phyloP scores from a whole-genome alignment of 53 echinoderm and acorn worm genomes.

The Temnopleurus reevesii region DNA sequence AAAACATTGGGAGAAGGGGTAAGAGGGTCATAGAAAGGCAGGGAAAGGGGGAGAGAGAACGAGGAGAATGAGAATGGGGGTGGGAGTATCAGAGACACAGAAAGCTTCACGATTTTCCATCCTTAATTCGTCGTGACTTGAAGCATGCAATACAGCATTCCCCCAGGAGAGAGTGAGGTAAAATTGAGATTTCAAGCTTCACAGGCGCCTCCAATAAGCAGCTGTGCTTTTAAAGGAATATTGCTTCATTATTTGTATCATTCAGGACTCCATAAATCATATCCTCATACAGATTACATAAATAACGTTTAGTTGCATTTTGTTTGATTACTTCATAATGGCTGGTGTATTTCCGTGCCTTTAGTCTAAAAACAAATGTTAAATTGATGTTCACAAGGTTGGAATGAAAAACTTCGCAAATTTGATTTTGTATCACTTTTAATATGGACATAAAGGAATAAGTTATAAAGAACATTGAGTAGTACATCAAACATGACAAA shows the following conservation, averaged over 20 bases:
- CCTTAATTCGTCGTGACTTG: constrained; percentile 44
- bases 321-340: no score
- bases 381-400: no score
- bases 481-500: no score
- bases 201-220: constrained; percentile 19
- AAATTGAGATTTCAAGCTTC: constrained; percentile 60
- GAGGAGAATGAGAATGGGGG: not conserved
- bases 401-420: no score
- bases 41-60: not conserved
- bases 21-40: not conserved
- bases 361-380: no score
- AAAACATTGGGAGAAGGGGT: not conserved
- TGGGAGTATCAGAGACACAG: not conserved
- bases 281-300: no score
- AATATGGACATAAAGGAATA: no score
- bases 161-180: constrained; percentile 6
- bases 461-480: no score
- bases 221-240: constrained; percentile 31
- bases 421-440: no score
- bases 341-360: no score
- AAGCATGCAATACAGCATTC: constrained; percentile 36
- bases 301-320: no score
- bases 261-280: not conserved
- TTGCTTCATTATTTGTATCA: not conserved
- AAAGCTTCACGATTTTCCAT: constrained; percentile 10